Evolutionary conservation across 2,113 vertebrate species (phyloP).

Genomic region (Peromyscus leucopus): DNA sequence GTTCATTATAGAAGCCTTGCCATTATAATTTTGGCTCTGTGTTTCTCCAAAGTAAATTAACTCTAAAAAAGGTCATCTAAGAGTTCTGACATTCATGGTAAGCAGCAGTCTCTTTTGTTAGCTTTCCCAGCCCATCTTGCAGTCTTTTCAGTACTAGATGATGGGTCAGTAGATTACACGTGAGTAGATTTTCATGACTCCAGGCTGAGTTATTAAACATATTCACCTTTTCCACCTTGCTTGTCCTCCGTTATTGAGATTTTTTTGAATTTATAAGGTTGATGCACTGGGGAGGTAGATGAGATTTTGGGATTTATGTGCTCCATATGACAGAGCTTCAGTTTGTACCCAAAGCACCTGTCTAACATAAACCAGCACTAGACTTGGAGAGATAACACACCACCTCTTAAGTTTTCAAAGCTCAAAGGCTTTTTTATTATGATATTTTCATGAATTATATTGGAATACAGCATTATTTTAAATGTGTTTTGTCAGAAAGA

Average conservation of each 20-base stretch:
- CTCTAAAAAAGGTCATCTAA: background rate
- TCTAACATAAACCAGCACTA: background rate
- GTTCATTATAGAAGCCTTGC: background rate
- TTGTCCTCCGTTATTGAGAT: background rate
- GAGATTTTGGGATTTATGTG: background rate
- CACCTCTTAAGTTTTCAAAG: background rate
- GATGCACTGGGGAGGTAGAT: background rate
- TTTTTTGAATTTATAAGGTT: background rate
- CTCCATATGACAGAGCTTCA: background rate
- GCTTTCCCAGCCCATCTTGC: background rate
- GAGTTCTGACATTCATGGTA: background rate
- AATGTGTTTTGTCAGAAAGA: background rate
- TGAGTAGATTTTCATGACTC: background rate
- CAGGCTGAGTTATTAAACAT: background rate
- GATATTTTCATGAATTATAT: background rate
- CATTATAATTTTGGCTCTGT: conserved; percentile 5
- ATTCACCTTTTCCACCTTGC: background rate
- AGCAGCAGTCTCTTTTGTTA: background rate
- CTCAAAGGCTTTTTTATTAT: background rate
- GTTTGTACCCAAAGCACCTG: background rate
- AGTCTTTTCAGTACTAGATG: background rate
- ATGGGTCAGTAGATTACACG: background rate
- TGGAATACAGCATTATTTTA: background rate
- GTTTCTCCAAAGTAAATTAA: background rate
- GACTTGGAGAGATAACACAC: background rate